Evolutionary conservation across 2,113 vertebrate genomes (phyloP), one percentile per base, ranked within the genome.

Genomic region (Petrocephalus microphthalmus): DNA sequence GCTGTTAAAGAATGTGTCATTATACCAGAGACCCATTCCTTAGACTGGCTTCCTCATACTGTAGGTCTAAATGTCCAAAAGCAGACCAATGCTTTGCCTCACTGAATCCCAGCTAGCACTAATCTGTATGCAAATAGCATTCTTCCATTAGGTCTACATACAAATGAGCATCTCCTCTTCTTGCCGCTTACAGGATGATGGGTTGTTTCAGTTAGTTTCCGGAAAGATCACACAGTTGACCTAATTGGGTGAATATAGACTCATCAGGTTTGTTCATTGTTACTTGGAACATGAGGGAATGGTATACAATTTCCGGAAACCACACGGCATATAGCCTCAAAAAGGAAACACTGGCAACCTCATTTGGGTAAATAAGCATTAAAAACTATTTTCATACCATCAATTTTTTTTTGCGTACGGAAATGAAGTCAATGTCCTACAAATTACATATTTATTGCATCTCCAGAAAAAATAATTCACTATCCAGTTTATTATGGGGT

Each of bases 91-190:
- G 42, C 60, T 15, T 71, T 19, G 29, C n/a, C 33, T 22, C 11
- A 1, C 5, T 47, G 17, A 45, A 51, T 71, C 45, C n/a, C 19
- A 71, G 19, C 10, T 19, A 29, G 47, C 20, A 67, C 49, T 71
- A 60, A 87, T 87, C 57, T 87, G 49, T 71, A 67, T 87, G 57
- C 57, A 67, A 87, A 87, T 87, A 29, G 13, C 17, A 22, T 22
- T 25, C 45, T 47, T 45, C 11, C n/a, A 49, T 64, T 64, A 87
- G 60, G 47, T 60, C 8, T 64, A 51, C 47, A 51, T 71, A 13
- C 60, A 49, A 74, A 67, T 67, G 20, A 67, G 22, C 22, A 22
- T 60, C 56, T 33, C 22, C 22, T 42, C 47, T 25, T n/a, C 25
- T 60, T 2, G 8, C 20, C 45, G 10, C 42, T 47, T 85, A 13